Base-by-base conservation (phyloP, 2,888 invertebrate species). In the Kuschelorhynchus macadamiae region DNA sequence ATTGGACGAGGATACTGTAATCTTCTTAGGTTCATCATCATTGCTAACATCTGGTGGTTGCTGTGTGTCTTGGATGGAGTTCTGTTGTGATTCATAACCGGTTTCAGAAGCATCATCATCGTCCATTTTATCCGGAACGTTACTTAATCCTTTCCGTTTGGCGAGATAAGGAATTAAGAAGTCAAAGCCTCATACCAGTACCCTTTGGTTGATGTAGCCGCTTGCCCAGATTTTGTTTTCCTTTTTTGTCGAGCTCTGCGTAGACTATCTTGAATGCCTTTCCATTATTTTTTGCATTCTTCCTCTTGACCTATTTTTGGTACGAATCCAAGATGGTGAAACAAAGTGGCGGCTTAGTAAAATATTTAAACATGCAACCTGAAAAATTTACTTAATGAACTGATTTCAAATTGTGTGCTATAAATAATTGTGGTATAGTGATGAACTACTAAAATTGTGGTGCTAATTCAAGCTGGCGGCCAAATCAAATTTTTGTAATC, bases 91-190 rank as follows among this genome's bases (percentile, higher is more conserved):
- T 4, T 56, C 56, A 25, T 12, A 12, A 30, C 16, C 30, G 11
- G 16, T n/a, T 30, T 25, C 32, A 57, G n/a, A 20, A 17, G n/a
- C 49, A 42, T 44, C 36, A 14, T 60, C 61, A 30, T 61, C 30
- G 20, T 20, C 33, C 41, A n/a, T n/a, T n/a, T n/a, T 42, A 63
- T 53, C 70, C 49, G 57, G 65, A 56, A 72, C 63, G 50, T 74
- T 73, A 59, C 55, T 53, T 60, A 74, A 17, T 9, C 67, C 66
- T 59, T 76, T 62, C 65, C 72, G 52, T 36, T 75, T 72, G 18
- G 36, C 69, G n/a, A 75, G 53, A 66, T 74, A 62, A 65, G 76
- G 74, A 46, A 76, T 33, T 62, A 74, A 70, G 61, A 76, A 77
- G 65, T 60, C 44, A 33, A 77, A 44, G 59, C 59, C 50, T 77